These are phyloP conservation scores for Plecotus auritus DNA, from an alignment of 2,113 vertebrate species.

Conservation along the genomic window DNA sequence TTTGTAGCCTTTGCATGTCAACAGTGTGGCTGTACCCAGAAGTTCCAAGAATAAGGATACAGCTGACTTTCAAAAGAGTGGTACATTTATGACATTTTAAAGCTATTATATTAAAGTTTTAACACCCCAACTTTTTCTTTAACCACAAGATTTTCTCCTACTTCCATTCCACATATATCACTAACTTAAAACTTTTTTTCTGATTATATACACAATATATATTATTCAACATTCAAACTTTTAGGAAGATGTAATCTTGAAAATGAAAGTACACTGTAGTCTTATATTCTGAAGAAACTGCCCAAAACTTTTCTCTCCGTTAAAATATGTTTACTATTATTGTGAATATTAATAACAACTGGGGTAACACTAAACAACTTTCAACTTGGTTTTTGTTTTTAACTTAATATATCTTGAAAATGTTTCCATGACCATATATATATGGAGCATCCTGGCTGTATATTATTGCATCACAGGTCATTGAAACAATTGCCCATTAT, in stretches of 20 bases:
- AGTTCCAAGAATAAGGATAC: neutral
- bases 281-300: conserved; percentile 23
- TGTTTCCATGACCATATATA: neutral
- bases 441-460: neutral
- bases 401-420: neutral
- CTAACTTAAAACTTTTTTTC: neutral
- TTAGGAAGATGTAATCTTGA: neutral
- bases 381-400: conserved; percentile 40
- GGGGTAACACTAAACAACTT: neutral
- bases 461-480: neutral
- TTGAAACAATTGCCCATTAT: neutral
- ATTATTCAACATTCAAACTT: neutral
- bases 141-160: neutral
- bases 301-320: neutral
- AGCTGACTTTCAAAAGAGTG: neutral
- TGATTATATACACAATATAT: neutral
- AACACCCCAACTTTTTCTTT: neutral
- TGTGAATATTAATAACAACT: neutral
- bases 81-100: neutral
- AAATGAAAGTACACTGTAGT: neutral
- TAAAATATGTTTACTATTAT: neutral
- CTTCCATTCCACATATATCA: neutral
- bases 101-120: neutral
- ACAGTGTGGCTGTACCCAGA: neutral
- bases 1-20: neutral